Base-by-base conservation (phyloP, 1,140 invertebrate genomes). In the Lerema accius region DNA sequence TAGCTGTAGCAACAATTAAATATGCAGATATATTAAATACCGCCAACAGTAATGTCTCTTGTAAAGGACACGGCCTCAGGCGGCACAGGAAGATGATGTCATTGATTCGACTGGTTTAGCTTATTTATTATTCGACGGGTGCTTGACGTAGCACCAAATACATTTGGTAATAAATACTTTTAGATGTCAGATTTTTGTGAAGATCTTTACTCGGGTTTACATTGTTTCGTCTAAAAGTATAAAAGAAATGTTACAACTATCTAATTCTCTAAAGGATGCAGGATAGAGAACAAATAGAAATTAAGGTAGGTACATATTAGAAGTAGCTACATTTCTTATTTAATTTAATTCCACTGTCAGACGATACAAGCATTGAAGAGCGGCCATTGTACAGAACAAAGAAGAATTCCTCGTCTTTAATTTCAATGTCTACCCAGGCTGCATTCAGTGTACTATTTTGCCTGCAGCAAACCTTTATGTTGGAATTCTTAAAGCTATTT, bases 11-110 rank as follows among this genome's bases (percentile, higher is more conserved):
- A 26, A 50, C 28, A 14, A 61, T 60, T 45, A 67, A 42, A 46
- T 42, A 28, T 62, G 43, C 26, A 63, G 35, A 63, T 23, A 35
- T 35, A 32, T 10, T 35, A 17, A 51, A 11, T 58, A 58, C 23
- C 50, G 32, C 17, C 28, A 62, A 65, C 50, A 56, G 26, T 62
- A 51, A 65, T 48, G 69, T 60, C 62, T 71, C 69, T 76, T 62
- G 70, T 69, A 80, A 83, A 86, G 80, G 81, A 89, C 78, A 72
- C 68, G 79, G 73, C 78, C 78, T 78, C 78, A 78, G 71, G 58
- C 76, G 65, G 65, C 76, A 76, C 84, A 86, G 83, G 84, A 90
- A 87, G 85, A 67, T 90, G 87, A 90, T 90, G 87, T 90, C 87
- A 90, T 83, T 86, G 67, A 74, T 78, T 82, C 78, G 75, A 90